Percentiles rank a stretch among this genome's conserved stretches.
Conservation (phyloP, 1,140 invertebrate genomes). For the Drusus annulatus region DNA sequence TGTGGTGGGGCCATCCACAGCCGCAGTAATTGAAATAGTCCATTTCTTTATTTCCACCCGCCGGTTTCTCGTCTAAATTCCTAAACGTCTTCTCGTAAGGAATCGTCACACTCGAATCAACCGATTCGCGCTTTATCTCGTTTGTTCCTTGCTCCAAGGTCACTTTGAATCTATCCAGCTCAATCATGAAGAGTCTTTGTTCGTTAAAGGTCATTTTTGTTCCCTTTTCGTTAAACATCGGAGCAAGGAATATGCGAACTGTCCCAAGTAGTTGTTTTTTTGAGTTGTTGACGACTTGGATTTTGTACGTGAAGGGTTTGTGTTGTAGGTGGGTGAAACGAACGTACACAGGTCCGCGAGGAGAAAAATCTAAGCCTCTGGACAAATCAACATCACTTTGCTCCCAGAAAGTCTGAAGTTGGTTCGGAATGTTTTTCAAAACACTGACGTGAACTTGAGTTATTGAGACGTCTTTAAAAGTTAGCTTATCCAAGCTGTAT, state of each 20-base stretch:
- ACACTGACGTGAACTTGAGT: constrained; percentile 62
- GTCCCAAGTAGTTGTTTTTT: constrained; percentile 66
- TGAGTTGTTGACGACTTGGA: constrained; percentile 76
- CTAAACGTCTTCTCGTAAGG: constrained; percentile 78
- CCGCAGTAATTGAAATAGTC: constrained; percentile 71
- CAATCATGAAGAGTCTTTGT: constrained; percentile 72
- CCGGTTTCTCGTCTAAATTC: constrained; percentile 66
- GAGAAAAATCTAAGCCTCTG: constrained; percentile 69
- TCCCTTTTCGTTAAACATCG: constrained; percentile 73
- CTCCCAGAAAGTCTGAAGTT: constrained; percentile 70
- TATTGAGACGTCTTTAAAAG: constrained; percentile 71
- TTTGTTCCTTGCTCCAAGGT: constrained; percentile 74
- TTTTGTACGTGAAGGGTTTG: constrained; percentile 68
- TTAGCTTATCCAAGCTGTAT: constrained; percentile 72
- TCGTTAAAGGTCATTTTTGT: constrained; percentile 68
- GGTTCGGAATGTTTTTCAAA: constrained; percentile 58
- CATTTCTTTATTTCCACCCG: constrained; percentile 60
- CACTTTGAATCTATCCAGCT: constrained; percentile 74
- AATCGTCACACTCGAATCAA: constrained; percentile 76
- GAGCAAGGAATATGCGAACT: constrained; percentile 75
- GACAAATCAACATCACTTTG: constrained; percentile 69
- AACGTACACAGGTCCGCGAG: constrained; percentile 66
- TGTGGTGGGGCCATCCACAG: constrained; percentile 79
- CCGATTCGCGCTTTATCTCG: constrained; percentile 71
- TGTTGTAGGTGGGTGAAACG: constrained; percentile 71